phyloP scores from a whole-genome alignment of 1,140 invertebrate genomes.

The Branchinecta lynchi region DNA sequence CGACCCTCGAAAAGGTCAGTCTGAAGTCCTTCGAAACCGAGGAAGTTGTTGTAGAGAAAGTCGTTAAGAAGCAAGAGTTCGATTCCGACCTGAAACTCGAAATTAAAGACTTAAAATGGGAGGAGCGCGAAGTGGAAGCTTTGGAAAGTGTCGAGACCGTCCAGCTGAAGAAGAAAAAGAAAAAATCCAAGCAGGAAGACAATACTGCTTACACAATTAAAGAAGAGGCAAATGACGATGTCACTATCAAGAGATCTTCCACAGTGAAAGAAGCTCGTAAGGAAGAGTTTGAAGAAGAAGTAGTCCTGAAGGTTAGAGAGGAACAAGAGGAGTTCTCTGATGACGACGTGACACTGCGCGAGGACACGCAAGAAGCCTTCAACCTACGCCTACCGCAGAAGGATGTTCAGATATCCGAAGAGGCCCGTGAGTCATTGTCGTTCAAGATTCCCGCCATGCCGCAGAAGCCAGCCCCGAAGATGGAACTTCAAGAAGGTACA shows the following conservation, averaged over 20 bases:
- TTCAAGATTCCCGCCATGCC: slow-evolving; percentile 24
- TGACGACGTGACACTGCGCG: slow-evolving; percentile 25
- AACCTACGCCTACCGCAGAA: slow-evolving; percentile 26
- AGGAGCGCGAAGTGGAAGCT: too few relatives aligned
- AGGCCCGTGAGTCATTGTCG: slow-evolving; percentile 22
- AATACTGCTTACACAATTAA: not conserved
- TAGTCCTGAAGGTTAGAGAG: too few relatives aligned
- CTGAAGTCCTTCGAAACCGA: slow-evolving; percentile 27
- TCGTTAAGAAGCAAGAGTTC: slow-evolving; percentile 22
- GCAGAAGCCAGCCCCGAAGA: slow-evolving; percentile 20
- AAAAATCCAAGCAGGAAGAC: slow-evolving; percentile 28
- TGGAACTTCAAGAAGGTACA: slow-evolving; percentile 17
- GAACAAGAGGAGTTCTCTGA: slow-evolving; percentile 17
- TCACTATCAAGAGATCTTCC: too few relatives aligned
- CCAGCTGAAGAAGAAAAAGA: slow-evolving; percentile 27
- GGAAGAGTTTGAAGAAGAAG: too few relatives aligned
- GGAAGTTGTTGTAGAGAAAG: slow-evolving; percentile 22
- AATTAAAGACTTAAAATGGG: too few relatives aligned
- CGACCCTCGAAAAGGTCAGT: slow-evolving; percentile 26
- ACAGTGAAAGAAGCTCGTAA: too few relatives aligned
- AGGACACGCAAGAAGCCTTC: slow-evolving; percentile 23
- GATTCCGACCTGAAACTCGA: too few relatives aligned
- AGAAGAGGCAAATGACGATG: not conserved
- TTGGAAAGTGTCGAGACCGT: too few relatives aligned
- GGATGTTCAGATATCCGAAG: slow-evolving; percentile 22